These are phyloP conservation scores for Darevskia mixta DNA, from an alignment of 2,797 vertebrate genomes.

Conservation along the genomic window DNA sequence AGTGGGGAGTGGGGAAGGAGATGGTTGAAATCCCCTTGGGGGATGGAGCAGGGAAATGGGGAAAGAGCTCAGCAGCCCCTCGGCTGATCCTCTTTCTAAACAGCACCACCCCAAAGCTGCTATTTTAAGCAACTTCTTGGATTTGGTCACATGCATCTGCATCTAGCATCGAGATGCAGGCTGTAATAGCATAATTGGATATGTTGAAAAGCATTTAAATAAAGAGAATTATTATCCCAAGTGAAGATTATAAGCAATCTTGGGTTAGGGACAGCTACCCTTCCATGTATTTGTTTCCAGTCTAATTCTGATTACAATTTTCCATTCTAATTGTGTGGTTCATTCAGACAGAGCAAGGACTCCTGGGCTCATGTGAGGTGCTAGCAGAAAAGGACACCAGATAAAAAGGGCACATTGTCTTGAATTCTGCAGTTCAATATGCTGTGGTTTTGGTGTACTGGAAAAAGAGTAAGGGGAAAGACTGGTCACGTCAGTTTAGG, in stretches of 20 bases:
- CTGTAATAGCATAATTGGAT: background rate
- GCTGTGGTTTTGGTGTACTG: background rate
- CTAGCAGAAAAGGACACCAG: background rate
- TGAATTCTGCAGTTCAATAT: background rate
- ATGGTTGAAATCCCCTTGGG: background rate
- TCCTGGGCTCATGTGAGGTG: background rate
- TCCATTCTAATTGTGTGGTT: background rate
- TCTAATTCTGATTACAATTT: background rate
- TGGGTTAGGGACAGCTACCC: background rate
- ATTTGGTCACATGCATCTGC: too few relatives aligned
- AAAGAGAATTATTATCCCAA: background rate
- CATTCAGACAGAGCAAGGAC: background rate
- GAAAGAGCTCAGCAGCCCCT: too few relatives aligned
- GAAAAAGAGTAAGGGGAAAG: background rate
- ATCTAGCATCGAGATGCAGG: background rate
- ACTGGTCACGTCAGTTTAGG: background rate
- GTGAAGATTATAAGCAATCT: background rate
- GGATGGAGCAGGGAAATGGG: background rate
- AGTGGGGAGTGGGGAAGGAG: too few relatives aligned
- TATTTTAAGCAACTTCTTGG: background rate
- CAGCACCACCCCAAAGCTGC: background rate
- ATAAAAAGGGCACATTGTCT: background rate
- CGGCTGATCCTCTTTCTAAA: background rate
- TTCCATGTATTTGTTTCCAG: background rate
- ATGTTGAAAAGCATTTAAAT: background rate